A percentile compares a stretch with the other conserved stretches of the same genome.
phyloP scores from a whole-genome alignment of 2,888 invertebrate genomes.

The Cephus pulcher region DNA sequence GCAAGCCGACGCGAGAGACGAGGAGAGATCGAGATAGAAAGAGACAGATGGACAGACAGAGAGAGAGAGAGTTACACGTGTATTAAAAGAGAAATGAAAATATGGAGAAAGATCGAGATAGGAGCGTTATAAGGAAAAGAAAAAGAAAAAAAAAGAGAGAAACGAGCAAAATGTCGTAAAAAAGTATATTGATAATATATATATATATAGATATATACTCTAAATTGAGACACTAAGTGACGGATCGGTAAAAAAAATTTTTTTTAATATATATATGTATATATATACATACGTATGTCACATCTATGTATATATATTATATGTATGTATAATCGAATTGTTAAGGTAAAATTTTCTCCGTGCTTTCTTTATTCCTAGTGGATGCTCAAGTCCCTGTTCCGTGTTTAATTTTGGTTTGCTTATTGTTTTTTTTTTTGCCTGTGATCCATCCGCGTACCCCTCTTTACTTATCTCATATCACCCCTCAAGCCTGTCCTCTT shows the following conservation, averaged over 20 bases:
- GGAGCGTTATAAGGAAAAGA: slow-evolving; percentile 1
- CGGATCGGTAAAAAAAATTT: slow-evolving; percentile 29
- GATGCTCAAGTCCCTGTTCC: slow-evolving; percentile 26
- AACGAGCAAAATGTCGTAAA: slow-evolving; percentile 21
- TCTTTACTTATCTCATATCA: neutral
- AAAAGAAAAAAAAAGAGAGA: slow-evolving; percentile 20
- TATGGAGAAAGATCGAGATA: slow-evolving; percentile 8
- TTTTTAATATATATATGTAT: slow-evolving; percentile 38
- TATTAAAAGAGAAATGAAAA: slow-evolving; percentile 6
- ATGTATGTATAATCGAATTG: slow-evolving; percentile 38
- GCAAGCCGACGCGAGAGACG: slow-evolving; percentile 45
- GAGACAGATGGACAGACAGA: neutral
- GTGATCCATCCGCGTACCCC: neutral
- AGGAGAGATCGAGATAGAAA: slow-evolving; percentile 12
- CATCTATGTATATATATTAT: slow-evolving; percentile 39
- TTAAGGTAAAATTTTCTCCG: slow-evolving; percentile 40
- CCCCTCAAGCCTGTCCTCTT: neutral
- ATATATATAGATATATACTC: slow-evolving; percentile 36
- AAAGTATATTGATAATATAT: slow-evolving; percentile 36
- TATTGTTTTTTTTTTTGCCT: neutral
- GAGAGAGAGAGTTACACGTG: slow-evolving; percentile 9
- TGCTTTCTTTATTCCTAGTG: slow-evolving; percentile 43
- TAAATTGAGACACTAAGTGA: slow-evolving; percentile 29
- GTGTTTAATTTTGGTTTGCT: neutral
- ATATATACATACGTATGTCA: slow-evolving; percentile 31